phyloP scores from a whole-genome alignment of 2,888 invertebrate species.

The Lepidocyrtoides sp. region DNA sequence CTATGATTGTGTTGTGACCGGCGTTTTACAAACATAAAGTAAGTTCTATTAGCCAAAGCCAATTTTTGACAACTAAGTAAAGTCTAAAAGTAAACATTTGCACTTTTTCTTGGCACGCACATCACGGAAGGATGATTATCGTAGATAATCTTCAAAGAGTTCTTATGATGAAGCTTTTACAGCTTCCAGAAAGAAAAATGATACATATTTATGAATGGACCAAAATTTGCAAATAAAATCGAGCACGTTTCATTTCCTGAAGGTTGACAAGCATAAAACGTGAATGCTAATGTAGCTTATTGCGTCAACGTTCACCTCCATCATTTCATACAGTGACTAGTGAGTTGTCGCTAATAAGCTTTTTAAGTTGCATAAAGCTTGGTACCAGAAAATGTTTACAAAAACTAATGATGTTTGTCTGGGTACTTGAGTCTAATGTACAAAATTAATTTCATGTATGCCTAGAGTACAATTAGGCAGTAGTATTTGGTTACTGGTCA shows the following conservation, averaged over 20 bases:
- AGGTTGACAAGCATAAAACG: not conserved
- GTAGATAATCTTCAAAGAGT: not conserved
- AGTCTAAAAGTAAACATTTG: no score
- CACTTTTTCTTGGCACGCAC: no score
- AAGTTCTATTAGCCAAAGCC: no score
- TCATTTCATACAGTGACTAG: not conserved
- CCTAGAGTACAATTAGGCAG: not conserved
- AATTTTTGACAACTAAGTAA: no score
- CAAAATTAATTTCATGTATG: no score
- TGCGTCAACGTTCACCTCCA: slow-evolving; percentile 59
- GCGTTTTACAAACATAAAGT: no score
- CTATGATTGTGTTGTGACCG: no score
- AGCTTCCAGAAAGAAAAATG: not conserved
- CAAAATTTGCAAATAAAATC: not conserved
- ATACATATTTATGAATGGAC: not conserved
- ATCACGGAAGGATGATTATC: not conserved
- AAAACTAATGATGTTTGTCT: not conserved
- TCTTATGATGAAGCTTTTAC: not conserved
- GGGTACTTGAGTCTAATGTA: no score
- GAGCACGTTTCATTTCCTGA: not conserved
- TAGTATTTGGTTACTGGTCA: not conserved
- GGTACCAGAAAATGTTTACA: not conserved
- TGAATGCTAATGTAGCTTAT: slow-evolving; percentile 6
- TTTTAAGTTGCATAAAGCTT: not conserved
- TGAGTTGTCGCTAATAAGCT: not conserved